Percentiles rank a stretch among this genome's conserved stretches.
Evolutionary conservation across 2,888 invertebrate genomes (phyloP).

Genomic region (Amphipyra berbera): DNA sequence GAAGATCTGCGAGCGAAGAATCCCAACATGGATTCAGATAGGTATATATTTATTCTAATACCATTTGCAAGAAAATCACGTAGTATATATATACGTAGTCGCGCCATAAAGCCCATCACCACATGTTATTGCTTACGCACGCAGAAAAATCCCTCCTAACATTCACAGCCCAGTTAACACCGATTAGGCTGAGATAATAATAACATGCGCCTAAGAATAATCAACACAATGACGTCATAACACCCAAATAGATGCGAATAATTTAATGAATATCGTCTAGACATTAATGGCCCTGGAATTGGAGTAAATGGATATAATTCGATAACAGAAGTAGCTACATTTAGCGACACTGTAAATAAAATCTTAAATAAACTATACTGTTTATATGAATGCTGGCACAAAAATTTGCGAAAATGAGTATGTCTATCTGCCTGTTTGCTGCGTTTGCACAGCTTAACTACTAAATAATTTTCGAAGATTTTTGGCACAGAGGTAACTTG

Average conservation of each 20-base stretch:
- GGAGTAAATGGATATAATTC: slow-evolving; percentile 45
- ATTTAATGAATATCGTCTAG: slow-evolving; percentile 62
- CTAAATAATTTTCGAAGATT: no score
- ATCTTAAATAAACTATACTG: slow-evolving; percentile 13
- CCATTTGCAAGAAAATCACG: slow-evolving; percentile 53
- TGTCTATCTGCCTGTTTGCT: no score
- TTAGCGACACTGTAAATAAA: slow-evolving; percentile 19
- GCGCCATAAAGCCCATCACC: slow-evolving; percentile 39
- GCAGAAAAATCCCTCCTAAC: slow-evolving; percentile 35
- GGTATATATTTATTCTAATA: slow-evolving; percentile 38
- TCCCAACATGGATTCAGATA: slow-evolving; percentile 25
- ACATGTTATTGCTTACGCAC: slow-evolving; percentile 41
- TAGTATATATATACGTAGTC: slow-evolving; percentile 22
- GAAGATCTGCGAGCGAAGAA: slow-evolving; percentile 40
- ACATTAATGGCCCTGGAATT: slow-evolving; percentile 63
- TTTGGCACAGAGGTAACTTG: no score
- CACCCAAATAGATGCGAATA: slow-evolving; percentile 54
- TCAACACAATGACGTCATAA: slow-evolving; percentile 57
- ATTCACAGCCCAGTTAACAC: slow-evolving; percentile 39
- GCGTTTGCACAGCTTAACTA: not conserved
- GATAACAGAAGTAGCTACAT: slow-evolving; percentile 39
- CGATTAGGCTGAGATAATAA: slow-evolving; percentile 39
- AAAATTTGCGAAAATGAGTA: not conserved
- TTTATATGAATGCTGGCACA: slow-evolving; percentile 19
- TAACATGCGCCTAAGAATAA: slow-evolving; percentile 41